Percentiles rank a stretch among this genome's conserved stretches.
phyloP scores from a whole-genome alignment of 2,797 vertebrate genomes.

The Novumbra hubbsi region DNA sequence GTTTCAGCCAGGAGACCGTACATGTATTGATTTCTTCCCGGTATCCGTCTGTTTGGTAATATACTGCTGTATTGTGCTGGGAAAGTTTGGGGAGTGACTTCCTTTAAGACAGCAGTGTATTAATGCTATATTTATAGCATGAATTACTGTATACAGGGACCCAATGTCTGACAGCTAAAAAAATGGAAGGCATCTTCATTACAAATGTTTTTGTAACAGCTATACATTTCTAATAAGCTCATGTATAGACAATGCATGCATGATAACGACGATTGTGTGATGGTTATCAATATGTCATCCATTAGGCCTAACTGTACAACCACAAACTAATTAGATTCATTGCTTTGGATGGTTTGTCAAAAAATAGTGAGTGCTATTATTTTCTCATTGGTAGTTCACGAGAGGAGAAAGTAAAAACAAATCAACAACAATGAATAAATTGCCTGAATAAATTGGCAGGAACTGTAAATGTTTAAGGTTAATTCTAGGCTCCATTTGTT shows the following conservation, averaged over 20 bases:
- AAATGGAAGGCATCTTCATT: not conserved
- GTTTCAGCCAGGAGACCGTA: not conserved
- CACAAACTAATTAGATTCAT: not conserved
- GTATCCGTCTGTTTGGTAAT: not conserved
- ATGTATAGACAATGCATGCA: not conserved
- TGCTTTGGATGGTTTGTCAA: not conserved
- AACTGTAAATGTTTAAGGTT: too few relatives aligned
- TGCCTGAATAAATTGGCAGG: too few relatives aligned
- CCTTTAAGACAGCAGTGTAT: not conserved
- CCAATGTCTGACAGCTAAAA: not conserved
- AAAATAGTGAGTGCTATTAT: not conserved
- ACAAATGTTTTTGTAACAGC: not conserved
- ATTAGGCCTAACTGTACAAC: not conserved
- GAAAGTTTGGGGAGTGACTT: conserved; percentile 2
- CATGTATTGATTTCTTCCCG: not conserved
- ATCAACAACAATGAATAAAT: too few relatives aligned
- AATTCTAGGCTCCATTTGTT: too few relatives aligned
- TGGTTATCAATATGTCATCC: not conserved
- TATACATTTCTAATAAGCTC: too few relatives aligned
- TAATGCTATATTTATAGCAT: not conserved
- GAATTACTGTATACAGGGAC: conserved; percentile 1
- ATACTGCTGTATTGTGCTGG: conserved; percentile 6
- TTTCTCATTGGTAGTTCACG: not conserved
- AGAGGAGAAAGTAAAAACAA: not conserved
- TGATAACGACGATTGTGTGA: not conserved